phyloP scores from a whole-genome alignment of 2,888 invertebrate species.

The Drosophila conformis region DNA sequence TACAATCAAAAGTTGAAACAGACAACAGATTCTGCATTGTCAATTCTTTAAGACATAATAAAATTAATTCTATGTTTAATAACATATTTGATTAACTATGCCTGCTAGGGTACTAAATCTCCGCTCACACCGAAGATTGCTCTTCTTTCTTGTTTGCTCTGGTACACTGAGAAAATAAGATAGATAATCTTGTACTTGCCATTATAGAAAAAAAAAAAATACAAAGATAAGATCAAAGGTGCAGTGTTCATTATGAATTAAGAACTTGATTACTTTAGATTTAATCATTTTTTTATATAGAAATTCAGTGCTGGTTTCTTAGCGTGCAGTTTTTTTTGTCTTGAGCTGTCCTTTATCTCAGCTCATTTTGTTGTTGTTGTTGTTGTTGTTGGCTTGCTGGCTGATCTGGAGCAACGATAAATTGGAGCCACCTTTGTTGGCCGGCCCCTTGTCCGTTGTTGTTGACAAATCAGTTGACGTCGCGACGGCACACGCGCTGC shows the following conservation, averaged over 20 bases:
- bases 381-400: slow-evolving; percentile 56
- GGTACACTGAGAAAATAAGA: background rate
- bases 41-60: background rate
- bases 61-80: background rate
- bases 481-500: slow-evolving; percentile 72
- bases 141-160: slow-evolving; percentile 1
- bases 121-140: background rate
- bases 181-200: background rate
- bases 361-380: slow-evolving; percentile 30
- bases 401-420: slow-evolving; percentile 78
- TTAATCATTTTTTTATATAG: background rate
- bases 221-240: background rate
- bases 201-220: background rate
- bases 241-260: background rate
- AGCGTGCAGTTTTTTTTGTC: slow-evolving; percentile 7
- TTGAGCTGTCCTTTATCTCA: slow-evolving; percentile 45
- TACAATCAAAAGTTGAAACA: background rate
- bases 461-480: slow-evolving; percentile 74
- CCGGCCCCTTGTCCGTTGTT: slow-evolving; percentile 45
- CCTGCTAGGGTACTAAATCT: slow-evolving; percentile 3
- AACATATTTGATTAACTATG: background rate
- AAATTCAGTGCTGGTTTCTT: background rate
- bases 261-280: background rate
- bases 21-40: background rate
- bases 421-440: slow-evolving; percentile 71